Base-by-base conservation (phyloP, 2,888 invertebrate genomes). In the Drosophila picticornis region DNA sequence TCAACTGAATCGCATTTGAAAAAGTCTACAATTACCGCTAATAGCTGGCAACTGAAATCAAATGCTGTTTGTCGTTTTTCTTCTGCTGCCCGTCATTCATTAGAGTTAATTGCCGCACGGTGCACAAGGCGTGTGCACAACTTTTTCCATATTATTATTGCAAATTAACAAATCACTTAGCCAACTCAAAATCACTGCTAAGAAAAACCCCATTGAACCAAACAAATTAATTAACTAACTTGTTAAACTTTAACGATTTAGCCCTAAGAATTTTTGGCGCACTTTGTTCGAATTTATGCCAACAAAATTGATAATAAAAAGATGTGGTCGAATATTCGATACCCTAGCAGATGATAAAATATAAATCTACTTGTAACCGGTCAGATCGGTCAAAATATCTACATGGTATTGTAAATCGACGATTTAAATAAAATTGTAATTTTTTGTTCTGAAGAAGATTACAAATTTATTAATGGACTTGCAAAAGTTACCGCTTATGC, bases 81-180 rank as follows among this genome's bases (percentile, higher is more conserved):
- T 9, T n/a, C 19, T 38, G 52, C 67, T 36, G 55, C 36, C 32
- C 22, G 52, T 70, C 80, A 78, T 85, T 85, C 75, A 82, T 88
- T 88, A 84, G 59, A 52, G 57, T 73, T 85, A 85, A 85, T 85
- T 85, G 88, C 25, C 57, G 68, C 51, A 25, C 59, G 72, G 71
- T 25, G 64, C 70, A 77, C 69, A 32, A 52, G 64, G 77, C 80
- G 79, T 73, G 70, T 76, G 77, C 72, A 50, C 74, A 84, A 80
- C 82, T 72, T 70, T 70, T 58, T 32, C 51, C 36, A 34, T 62
- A 62, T 78, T 78, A 78, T 78, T 78, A 79, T 79, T 75, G 64
- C 75, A 72, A 78, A 75, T 88, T 88, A 86, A 86, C 86, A 86
- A 88, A 86, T 86, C 89, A 88, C 76, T 85, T 84, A 70, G 80